Evolutionary conservation across 2,888 invertebrate genomes (phyloP).

Genomic region (Psylliodes chrysocephalus): DNA sequence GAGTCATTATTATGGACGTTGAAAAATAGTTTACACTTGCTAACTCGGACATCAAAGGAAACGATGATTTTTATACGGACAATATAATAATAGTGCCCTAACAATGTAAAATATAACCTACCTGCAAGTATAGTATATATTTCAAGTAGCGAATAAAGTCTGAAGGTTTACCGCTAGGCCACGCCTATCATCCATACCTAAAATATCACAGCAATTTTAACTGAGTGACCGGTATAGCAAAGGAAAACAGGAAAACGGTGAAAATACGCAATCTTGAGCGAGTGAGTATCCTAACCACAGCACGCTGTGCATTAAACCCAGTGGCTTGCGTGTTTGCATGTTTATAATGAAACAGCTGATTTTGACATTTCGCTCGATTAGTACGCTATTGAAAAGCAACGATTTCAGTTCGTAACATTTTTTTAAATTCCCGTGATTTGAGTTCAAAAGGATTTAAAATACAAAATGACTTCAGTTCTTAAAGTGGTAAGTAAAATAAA

Average conservation of each 20-base stretch:
- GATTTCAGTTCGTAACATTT: neutral
- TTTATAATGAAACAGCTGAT: conserved; percentile 44
- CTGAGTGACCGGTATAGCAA: neutral
- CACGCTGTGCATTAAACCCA: neutral
- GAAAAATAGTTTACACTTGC: too few species aligned
- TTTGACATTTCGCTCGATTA: conserved; percentile 33
- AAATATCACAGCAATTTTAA: neutral
- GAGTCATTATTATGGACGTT: too few species aligned
- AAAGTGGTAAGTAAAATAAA: conserved; percentile 40
- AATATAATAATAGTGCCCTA: too few species aligned
- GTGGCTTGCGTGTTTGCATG: conserved; percentile 15
- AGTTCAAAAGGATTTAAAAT: neutral
- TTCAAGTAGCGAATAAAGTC: too few species aligned
- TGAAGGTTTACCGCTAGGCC: too few species aligned
- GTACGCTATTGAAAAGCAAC: conserved; percentile 3
- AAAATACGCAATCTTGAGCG: neutral
- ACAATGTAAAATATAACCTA: too few species aligned
- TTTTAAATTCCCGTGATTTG: conserved; percentile 7
- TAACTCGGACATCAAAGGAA: too few species aligned
- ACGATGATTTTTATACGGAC: too few species aligned
- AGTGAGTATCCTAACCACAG: too few species aligned
- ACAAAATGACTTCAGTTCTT: conserved; percentile 38
- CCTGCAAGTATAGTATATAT: too few species aligned
- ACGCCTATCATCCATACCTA: neutral
- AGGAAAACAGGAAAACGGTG: neutral